Evolutionary conservation across 2,797 vertebrate genomes (phyloP).

Genomic region (Schizothorax lantsangensis): DNA sequence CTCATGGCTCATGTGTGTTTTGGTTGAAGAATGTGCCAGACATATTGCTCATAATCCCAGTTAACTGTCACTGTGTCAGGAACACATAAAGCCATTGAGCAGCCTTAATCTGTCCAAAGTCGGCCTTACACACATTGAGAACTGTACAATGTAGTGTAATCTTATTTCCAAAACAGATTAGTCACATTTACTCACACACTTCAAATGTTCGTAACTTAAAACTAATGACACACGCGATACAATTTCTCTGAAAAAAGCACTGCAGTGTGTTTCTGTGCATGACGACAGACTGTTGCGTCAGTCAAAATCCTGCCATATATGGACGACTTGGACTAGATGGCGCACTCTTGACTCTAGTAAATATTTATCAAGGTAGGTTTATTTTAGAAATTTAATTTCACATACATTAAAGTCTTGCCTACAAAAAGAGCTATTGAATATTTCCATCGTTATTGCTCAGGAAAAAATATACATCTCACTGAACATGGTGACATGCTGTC

Average conservation of each 20-base stretch:
- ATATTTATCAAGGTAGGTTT: not conserved
- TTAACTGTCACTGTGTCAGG: conserved; percentile 33
- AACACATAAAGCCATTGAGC: conserved; percentile 33
- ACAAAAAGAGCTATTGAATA: not conserved
- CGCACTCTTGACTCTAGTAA: not conserved
- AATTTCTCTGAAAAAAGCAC: not conserved
- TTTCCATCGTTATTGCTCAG: not conserved
- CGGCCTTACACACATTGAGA: not conserved
- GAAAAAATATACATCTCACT: not conserved
- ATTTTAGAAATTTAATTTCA: not conserved
- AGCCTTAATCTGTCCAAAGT: conserved; percentile 32
- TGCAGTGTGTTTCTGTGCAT: not conserved
- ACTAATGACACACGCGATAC: not conserved
- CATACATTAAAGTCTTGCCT: not conserved
- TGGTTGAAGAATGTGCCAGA: conserved; percentile 30
- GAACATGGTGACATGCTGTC: not conserved
- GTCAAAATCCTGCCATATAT: not conserved
- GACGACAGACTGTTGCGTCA: not conserved
- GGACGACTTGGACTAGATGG: too few relatives aligned
- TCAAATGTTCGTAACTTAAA: not conserved
- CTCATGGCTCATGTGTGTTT: conserved; percentile 30
- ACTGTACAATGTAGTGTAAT: conserved; percentile 3
- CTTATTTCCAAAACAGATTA: conserved; percentile 26
- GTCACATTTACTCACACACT: too few relatives aligned
- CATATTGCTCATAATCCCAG: conserved; percentile 42